Conservation (phyloP, 2,797 vertebrate genomes). For the Menidia menidia region DNA sequence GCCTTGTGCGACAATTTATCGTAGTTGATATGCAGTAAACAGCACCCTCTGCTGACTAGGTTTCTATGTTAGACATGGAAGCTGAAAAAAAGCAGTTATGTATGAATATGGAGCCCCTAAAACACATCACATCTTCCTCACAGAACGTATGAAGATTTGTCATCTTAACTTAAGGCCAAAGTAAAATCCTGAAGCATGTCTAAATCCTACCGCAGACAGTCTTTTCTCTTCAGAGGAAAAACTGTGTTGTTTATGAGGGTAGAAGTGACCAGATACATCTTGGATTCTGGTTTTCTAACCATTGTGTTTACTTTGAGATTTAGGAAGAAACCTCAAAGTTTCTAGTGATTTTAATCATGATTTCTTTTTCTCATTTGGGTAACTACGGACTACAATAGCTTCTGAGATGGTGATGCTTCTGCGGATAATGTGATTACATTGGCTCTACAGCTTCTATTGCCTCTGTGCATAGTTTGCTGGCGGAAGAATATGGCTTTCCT, state of each 20-base stretch:
- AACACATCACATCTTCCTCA: neutral
- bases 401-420: too few relatives aligned
- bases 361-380: neutral
- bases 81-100: neutral
- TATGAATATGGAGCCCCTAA: neutral
- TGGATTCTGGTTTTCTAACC: neutral
- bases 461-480: neutral
- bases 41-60: conserved; percentile 73
- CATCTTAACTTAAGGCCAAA: too few relatives aligned
- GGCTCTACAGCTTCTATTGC: neutral
- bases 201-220: too few relatives aligned
- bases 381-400: neutral
- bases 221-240: neutral
- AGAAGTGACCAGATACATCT: neutral
- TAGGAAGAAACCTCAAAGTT: neutral
- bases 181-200: too few relatives aligned
- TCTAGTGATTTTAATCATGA: neutral
- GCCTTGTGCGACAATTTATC: conserved; percentile 64
- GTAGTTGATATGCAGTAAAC: conserved; percentile 51
- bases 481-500: neutral
- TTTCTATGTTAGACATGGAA: conserved; percentile 13
- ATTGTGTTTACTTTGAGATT: neutral
- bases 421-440: neutral
- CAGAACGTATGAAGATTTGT: neutral
- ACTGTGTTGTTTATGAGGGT: neutral